Evolutionary conservation across 1,140 invertebrate genomes (phyloP), one percentile per base, ranked within the genome.

Genomic region (Acromyrmex echinatior): DNA sequence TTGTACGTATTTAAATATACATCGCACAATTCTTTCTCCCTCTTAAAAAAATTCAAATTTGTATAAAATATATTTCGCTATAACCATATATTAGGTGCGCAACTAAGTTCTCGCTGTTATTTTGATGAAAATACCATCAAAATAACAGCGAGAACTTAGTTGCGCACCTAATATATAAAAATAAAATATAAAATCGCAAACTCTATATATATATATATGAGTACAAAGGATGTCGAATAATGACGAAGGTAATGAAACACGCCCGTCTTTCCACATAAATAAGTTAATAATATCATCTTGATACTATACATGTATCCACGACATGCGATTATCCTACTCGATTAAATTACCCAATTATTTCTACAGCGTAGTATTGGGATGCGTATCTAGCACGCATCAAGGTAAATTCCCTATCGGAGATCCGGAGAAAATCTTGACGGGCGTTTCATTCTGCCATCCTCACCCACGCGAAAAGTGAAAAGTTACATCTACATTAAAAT

Each of bases 321-420:
- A 82, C 25, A 45, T 49, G 18, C 25, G 53, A 74, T 74, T 62
- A 74, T 31, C 18, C n/a, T 49, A 49, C 35, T 25, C 53, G 39
- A 74, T 82, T 82, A 82, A 82, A 82, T 82, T 74, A 82, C 18
- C 39, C 56, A 78, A 77, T 85, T 85, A 65, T 77, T 53, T 25
- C 53, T 51, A 49, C 60, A 58, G 62, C 39, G 14, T 76, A 18
- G 25, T 63, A 73, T 84, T 71, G 39, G 28, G 12, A 74, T 21
- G 71, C 35, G 68, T 60, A 82, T 76, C 70, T 56, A 45, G 3
- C 73, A 45, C 16, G 18, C 12, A 45, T 63, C 60, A 45, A 76
- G 60, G 82, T 86, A 65, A 78, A 86, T 79, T 78, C 60, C 45
- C 51, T 51, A 65, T 14, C 28, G 73, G 39, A 35, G 70, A 62